phyloP scores from a whole-genome alignment of 2,113 vertebrate species.

The Hippocampus guttulatus region DNA sequence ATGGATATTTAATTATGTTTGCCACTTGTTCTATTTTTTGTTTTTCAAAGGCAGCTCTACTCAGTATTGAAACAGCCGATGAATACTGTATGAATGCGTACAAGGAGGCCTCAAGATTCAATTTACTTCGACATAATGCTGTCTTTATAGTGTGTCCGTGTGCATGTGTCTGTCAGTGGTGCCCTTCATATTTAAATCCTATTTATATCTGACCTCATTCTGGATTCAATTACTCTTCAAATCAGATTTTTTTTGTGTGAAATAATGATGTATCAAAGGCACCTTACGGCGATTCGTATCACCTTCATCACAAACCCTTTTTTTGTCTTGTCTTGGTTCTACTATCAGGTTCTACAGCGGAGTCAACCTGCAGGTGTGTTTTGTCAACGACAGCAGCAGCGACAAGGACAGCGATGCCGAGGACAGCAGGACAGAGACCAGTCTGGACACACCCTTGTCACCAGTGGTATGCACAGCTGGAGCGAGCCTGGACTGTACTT shows the following conservation, averaged over 20 bases:
- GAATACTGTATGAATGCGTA: neutral
- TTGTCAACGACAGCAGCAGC: slow-evolving; percentile 94
- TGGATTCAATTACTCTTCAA: slow-evolving; percentile 3
- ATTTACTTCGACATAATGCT: neutral
- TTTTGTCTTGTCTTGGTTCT: slow-evolving; percentile 5
- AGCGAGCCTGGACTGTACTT: no score
- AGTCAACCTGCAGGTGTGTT: slow-evolving; percentile 96
- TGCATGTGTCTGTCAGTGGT: no score
- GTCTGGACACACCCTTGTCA: slow-evolving; percentile 89
- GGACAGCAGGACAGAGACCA: slow-evolving; percentile 95
- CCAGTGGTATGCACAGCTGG: slow-evolving; percentile 77
- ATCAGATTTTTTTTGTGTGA: no score
- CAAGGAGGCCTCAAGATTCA: neutral
- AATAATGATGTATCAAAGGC: no score
- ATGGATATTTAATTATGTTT: slow-evolving; percentile 1
- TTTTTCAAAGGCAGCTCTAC: neutral
- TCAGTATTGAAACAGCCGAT: neutral
- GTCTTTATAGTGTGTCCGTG: neutral
- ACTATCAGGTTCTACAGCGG: slow-evolving; percentile 81
- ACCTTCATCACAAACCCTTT: neutral
- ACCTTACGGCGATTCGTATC: no score
- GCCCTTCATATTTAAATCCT: neutral
- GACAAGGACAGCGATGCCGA: slow-evolving; percentile 97
- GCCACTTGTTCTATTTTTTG: neutral
- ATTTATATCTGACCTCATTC: neutral